Evolutionary conservation across 2,797 vertebrate genomes (phyloP).

Genomic region (Onychomys leucogaster): DNA sequence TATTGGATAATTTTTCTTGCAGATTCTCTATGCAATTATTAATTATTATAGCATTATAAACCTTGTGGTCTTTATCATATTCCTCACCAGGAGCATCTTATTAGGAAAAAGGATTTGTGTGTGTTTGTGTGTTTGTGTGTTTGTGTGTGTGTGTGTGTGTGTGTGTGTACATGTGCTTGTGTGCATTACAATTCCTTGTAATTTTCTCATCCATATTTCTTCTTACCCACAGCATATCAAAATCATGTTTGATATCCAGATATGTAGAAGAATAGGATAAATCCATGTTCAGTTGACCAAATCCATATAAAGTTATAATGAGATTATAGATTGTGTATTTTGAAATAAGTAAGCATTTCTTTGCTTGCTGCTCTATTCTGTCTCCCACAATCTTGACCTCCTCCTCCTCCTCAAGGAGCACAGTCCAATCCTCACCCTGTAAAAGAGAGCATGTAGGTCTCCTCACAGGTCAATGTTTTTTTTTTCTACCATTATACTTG

Average conservation of each 20-base stretch:
- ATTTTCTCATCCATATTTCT: constrained; percentile 43
- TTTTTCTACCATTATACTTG: not conserved
- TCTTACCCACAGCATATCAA: not conserved
- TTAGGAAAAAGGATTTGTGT: not conserved
- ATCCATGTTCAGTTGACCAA: constrained; percentile 56
- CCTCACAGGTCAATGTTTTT: not conserved
- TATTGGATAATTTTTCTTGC: not conserved
- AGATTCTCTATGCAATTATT: not conserved
- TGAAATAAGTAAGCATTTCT: not conserved
- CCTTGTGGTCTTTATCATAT: not conserved
- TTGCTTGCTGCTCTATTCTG: not conserved
- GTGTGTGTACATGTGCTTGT: not conserved
- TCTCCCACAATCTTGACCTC: not conserved
- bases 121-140: not conserved
- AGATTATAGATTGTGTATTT: not conserved
- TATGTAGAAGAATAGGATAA: constrained; percentile 15
- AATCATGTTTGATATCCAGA: constrained; percentile 27
- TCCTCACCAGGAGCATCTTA: not conserved
- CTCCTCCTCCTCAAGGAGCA: not conserved
- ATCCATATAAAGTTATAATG: not conserved
- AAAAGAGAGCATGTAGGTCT: not conserved
- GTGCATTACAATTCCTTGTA: not conserved
- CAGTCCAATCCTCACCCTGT: not conserved
- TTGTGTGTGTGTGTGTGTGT: not conserved
- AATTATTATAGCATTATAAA: constrained; percentile 11